Conservation (phyloP, 2,888 invertebrate species). For the Myopa tessellatipennis region DNA sequence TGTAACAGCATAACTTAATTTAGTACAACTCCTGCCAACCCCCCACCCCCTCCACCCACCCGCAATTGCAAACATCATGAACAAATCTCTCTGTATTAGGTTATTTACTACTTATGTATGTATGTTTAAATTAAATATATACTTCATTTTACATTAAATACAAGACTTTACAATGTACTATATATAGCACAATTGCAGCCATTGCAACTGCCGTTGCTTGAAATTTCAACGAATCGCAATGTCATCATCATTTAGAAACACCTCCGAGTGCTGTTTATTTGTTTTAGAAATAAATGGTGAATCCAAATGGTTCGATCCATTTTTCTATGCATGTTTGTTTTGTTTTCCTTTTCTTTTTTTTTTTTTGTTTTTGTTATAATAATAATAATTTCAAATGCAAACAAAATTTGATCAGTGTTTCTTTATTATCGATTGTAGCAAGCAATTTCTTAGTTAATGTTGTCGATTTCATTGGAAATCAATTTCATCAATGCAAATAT, state of each 20-base stretch:
- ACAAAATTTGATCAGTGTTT: constrained; percentile 8
- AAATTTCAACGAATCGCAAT: too few relatives aligned
- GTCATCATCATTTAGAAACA: constrained; percentile 23
- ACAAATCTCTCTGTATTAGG: constrained; percentile 20
- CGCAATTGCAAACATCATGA: background rate
- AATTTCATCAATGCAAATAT: constrained; percentile 3
- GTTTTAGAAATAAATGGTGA: constrained; percentile 45
- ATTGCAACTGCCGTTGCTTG: background rate
- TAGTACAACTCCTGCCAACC: background rate
- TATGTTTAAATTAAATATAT: background rate
- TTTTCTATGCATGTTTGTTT: background rate
- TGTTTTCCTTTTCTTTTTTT: background rate
- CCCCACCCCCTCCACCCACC: constrained; percentile 7
- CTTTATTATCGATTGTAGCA: too few relatives aligned
- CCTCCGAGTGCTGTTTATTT: constrained; percentile 42
- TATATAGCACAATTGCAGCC: constrained; percentile 38
- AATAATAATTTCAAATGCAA: constrained; percentile 18
- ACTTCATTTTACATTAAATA: constrained; percentile 7
- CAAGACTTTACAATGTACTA: constrained; percentile 37
- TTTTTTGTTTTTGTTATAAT: background rate
- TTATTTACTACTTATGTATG: background rate
- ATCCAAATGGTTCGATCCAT: background rate
- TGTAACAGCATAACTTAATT: background rate
- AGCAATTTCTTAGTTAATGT: background rate
- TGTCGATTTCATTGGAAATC: background rate